Evolutionary conservation across 2,888 invertebrate species (phyloP).

Genomic region (Resseliella maxima): DNA sequence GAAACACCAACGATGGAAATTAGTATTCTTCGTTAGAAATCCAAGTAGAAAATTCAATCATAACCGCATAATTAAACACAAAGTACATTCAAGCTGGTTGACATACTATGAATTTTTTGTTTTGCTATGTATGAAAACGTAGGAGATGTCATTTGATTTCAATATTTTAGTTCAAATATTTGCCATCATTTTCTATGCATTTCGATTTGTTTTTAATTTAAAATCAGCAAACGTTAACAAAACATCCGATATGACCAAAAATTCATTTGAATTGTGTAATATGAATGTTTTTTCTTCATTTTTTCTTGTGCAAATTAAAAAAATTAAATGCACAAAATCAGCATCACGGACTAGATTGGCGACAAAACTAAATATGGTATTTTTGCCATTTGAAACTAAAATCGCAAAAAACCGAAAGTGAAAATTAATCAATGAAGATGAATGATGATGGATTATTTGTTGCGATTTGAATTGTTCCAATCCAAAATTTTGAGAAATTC

Average conservation of each 20-base stretch:
- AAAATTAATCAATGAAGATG: no score
- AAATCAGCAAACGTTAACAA: no score
- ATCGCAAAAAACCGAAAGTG: background rate
- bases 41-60: background rate
- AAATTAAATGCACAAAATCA: background rate
- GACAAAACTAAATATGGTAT: no score
- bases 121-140: background rate
- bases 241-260: background rate
- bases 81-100: background rate
- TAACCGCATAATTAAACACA: no score
- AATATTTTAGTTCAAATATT: slow-evolving; percentile 22
- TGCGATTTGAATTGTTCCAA: slow-evolving; percentile 66
- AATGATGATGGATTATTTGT: no score
- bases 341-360: background rate
- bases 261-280: background rate
- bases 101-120: no score
- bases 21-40: slow-evolving; percentile 36
- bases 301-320: background rate
- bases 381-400: no score
- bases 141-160: background rate
- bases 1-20: background rate
- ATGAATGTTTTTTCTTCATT: no score
- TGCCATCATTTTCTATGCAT: slow-evolving; percentile 43
- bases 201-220: background rate
- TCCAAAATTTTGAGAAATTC: slow-evolving; percentile 73